Evolutionary conservation across 2,113 vertebrate species (phyloP).

Genomic region (Pseudois nayaur): DNA sequence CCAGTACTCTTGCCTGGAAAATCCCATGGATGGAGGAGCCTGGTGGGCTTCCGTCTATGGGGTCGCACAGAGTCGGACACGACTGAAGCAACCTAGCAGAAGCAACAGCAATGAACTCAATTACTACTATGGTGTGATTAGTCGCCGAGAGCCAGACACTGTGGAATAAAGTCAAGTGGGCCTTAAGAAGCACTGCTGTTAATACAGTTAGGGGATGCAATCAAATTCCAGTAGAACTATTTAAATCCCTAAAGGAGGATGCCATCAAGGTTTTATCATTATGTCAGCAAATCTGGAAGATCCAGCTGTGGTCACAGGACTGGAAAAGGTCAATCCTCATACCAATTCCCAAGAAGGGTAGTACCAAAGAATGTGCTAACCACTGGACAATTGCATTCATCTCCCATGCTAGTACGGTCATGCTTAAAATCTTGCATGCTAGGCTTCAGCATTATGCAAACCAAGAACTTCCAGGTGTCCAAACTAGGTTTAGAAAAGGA

Average conservation of each 20-base stretch:
- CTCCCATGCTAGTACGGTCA: not conserved
- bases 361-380: not conserved
- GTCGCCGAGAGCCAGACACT: not conserved
- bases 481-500: not conserved
- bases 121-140: not conserved
- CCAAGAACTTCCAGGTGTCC: not conserved
- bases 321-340: not conserved
- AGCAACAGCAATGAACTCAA: not conserved
- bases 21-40: no score
- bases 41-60: no score
- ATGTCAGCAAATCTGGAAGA: not conserved
- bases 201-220: not conserved
- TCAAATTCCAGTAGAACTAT: not conserved
- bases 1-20: no score
- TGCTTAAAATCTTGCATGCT: not conserved
- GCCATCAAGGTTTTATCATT: not conserved
- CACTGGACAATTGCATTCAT: not conserved
- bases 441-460: not conserved
- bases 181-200: not conserved
- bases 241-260: not conserved
- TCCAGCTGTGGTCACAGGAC: not conserved
- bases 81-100: no score
- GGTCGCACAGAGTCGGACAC: no score
- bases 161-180: not conserved
- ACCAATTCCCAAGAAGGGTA: not conserved